Conservation (phyloP, 2,113 vertebrate species). For the Thunnus maccoyii region DNA sequence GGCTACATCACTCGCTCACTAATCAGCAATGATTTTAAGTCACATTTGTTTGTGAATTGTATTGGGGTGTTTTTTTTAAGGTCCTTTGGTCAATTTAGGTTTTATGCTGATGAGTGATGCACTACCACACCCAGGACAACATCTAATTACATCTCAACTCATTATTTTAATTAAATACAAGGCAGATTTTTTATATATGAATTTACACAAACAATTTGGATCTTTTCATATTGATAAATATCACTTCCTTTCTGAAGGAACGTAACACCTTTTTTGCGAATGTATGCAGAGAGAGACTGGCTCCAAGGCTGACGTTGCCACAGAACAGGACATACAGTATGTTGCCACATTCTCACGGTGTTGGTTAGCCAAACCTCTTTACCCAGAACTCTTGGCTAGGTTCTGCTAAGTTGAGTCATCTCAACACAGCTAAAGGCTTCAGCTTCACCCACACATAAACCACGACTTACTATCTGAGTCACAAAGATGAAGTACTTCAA, state of each 20-base stretch:
- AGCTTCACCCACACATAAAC: conserved; percentile 77
- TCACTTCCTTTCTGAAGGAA: neutral
- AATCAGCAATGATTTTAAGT: conserved; percentile 28
- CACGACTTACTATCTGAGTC: conserved; percentile 71
- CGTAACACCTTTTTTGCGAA: conserved; percentile 8
- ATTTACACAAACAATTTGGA: conserved; percentile 6
- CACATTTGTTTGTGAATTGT: conserved; percentile 11
- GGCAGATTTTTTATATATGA: neutral
- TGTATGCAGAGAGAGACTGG: conserved; percentile 13
- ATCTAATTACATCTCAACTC: conserved; percentile 14
- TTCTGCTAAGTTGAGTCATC: conserved; percentile 83
- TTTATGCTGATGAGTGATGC: conserved; percentile 27
- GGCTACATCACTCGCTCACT: neutral
- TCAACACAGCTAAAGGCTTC: conserved; percentile 64
- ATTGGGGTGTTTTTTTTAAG: neutral
- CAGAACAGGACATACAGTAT: conserved; percentile 73
- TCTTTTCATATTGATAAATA: neutral
- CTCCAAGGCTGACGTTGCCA: conserved; percentile 58
- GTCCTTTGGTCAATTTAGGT: conserved; percentile 18
- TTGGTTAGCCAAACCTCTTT: conserved; percentile 79
- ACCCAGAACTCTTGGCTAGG: conserved; percentile 79
- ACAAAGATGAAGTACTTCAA: conserved; percentile 48
- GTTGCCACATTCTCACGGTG: conserved; percentile 80
- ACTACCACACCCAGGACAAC: conserved; percentile 28
- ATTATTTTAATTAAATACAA: conserved; percentile 25